phyloP scores from a whole-genome alignment of 2,113 vertebrate species.

The Larimichthys polyactis region DNA sequence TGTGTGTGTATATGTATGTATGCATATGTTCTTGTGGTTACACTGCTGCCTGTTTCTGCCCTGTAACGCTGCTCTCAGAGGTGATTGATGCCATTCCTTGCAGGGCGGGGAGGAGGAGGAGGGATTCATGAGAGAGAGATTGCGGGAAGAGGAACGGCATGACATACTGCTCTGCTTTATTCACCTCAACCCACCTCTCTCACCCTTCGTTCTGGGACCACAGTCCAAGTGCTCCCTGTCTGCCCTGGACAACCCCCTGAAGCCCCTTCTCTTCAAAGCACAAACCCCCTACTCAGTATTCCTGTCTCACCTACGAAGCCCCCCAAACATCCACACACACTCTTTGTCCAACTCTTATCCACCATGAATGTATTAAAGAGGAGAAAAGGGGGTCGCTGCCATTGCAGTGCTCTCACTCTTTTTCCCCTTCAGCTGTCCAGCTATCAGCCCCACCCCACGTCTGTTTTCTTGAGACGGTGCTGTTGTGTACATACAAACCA shows the following conservation, averaged over 20 bases:
- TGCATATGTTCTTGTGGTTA: neutral
- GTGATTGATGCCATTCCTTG: constrained; percentile 51
- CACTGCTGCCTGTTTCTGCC: constrained; percentile 22
- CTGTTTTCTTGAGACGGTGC: constrained; percentile 26
- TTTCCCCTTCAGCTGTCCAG: constrained; percentile 19
- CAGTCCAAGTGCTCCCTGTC: neutral
- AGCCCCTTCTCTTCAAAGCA: constrained; percentile 30
- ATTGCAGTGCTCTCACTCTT: constrained; percentile 34
- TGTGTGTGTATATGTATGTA: neutral
- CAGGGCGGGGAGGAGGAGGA: constrained; percentile 42
- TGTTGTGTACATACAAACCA: constrained; percentile 4
- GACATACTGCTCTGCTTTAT: constrained; percentile 43
- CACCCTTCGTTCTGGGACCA: constrained; percentile 12
- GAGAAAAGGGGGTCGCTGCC: constrained; percentile 14
- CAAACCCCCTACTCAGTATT: constrained; percentile 42
- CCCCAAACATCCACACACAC: constrained; percentile 26
- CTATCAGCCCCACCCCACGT: constrained; percentile 55
- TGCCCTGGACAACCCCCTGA: neutral
- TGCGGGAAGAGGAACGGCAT: constrained; percentile 55
- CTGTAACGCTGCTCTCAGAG: constrained; percentile 52
- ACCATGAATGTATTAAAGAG: neutral
- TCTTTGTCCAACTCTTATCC: neutral
- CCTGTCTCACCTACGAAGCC: constrained; percentile 9
- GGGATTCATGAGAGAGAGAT: constrained; percentile 40
- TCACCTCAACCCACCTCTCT: constrained; percentile 16